Evolutionary conservation across 2,888 invertebrate species (phyloP).

Genomic region (Ichneumoninae sp.): DNA sequence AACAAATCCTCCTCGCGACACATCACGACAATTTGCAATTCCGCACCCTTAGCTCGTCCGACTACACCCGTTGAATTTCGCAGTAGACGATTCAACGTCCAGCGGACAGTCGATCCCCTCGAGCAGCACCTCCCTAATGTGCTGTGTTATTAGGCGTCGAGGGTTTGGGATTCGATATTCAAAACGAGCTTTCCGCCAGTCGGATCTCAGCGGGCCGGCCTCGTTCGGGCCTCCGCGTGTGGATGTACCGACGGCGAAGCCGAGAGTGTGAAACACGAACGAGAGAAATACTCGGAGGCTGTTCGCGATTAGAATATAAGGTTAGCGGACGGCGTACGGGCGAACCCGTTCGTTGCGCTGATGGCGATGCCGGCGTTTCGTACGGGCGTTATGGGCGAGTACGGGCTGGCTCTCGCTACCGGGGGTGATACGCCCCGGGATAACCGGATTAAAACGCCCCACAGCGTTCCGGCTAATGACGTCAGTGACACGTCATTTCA

Average conservation of each 20-base stretch:
- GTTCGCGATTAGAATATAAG: conserved; percentile 69
- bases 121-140: neutral
- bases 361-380: conserved; percentile 27
- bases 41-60: neutral
- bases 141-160: conserved; percentile 2
- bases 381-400: conserved; percentile 34
- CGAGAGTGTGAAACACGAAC: conserved; percentile 35
- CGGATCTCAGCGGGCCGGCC: neutral
- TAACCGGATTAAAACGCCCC: conserved; percentile 72
- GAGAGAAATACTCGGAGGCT: conserved; percentile 58
- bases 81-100: neutral
- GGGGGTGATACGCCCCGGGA: conserved; percentile 68
- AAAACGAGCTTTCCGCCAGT: conserved; percentile 42
- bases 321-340: conserved; percentile 60
- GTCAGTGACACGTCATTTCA: conserved; percentile 72
- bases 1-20: too few species aligned
- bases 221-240: conserved; percentile 11
- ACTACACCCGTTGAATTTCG: neutral
- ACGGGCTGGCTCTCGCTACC: conserved; percentile 50
- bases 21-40: too few species aligned
- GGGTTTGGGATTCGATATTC: conserved; percentile 35
- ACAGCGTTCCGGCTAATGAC: conserved; percentile 71
- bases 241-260: conserved; percentile 7
- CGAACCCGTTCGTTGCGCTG: conserved; percentile 30
- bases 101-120: neutral